Evolutionary conservation across 2,888 invertebrate species (phyloP).

Genomic region (Eristalis arbustorum): DNA sequence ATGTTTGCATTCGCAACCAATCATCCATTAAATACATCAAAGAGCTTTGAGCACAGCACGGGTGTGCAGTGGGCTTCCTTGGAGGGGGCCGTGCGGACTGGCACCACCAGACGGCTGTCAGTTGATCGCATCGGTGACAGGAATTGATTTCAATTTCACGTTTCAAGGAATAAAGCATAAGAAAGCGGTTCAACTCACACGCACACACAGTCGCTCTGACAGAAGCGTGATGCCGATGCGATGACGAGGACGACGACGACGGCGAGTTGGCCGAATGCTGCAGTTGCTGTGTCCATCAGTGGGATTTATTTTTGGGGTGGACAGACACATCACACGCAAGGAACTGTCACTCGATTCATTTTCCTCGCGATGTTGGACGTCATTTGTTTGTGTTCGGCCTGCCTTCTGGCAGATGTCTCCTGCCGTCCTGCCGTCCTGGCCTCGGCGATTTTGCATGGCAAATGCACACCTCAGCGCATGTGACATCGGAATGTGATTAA

Average conservation of each 20-base stretch:
- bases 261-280: slow-evolving; percentile 11
- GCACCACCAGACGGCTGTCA: slow-evolving; percentile 52
- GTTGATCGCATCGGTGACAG: slow-evolving; percentile 66
- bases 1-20: slow-evolving; percentile 70
- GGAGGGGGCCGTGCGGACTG: not conserved
- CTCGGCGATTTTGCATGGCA: slow-evolving; percentile 6
- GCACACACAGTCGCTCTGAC: not conserved
- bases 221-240: slow-evolving; percentile 38
- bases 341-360: slow-evolving; percentile 62
- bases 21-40: slow-evolving; percentile 71
- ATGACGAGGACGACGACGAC: slow-evolving; percentile 33
- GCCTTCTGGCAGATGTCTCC: slow-evolving; percentile 13
- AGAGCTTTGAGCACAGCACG: slow-evolving; percentile 48
- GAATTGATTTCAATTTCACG: slow-evolving; percentile 70
- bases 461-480: slow-evolving; percentile 47
- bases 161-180: slow-evolving; percentile 62
- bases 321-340: slow-evolving; percentile 58
- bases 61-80: slow-evolving; percentile 18
- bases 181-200: slow-evolving; percentile 20
- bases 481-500: slow-evolving; percentile 70
- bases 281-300: slow-evolving; percentile 66
- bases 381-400: slow-evolving; percentile 58
- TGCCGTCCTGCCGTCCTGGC: not conserved
- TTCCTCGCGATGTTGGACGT: slow-evolving; percentile 51
- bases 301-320: slow-evolving; percentile 69